These are phyloP conservation scores for Scaptomyza parva DNA, from an alignment of 2,888 invertebrate genomes.

Conservation along the genomic window DNA sequence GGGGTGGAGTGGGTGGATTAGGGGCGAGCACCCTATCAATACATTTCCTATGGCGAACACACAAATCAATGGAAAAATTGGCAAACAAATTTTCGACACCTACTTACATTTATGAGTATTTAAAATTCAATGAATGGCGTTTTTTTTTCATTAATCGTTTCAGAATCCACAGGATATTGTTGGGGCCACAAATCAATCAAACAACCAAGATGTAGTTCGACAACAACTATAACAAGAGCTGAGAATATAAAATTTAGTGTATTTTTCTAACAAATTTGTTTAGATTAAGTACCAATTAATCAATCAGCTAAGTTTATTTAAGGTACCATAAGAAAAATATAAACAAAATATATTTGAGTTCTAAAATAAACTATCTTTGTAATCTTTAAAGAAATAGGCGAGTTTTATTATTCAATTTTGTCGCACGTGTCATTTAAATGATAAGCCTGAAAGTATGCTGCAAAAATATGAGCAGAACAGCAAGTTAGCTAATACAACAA, in stretches of 20 bases:
- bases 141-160: slow-evolving; percentile 31
- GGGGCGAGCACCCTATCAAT: slow-evolving; percentile 7
- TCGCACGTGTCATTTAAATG: too few species aligned
- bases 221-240: neutral
- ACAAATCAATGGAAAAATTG: slow-evolving; percentile 56
- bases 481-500: neutral
- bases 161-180: slow-evolving; percentile 44
- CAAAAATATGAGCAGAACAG: neutral
- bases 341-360: too few species aligned
- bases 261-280: too few species aligned
- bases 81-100: slow-evolving; percentile 48
- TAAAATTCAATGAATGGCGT: slow-evolving; percentile 52
- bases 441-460: neutral
- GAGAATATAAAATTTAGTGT: slow-evolving; percentile 1
- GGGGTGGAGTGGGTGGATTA: neutral
- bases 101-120: slow-evolving; percentile 53
- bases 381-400: too few species aligned
- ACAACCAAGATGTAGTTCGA: slow-evolving; percentile 3
- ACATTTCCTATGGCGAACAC: slow-evolving; percentile 36
- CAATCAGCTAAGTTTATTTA: too few species aligned
- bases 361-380: too few species aligned
- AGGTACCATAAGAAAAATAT: too few species aligned
- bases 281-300: too few species aligned
- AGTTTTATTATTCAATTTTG: too few species aligned
- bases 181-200: slow-evolving; percentile 20